A percentile compares a stretch with the other conserved stretches of the same genome.
These are phyloP conservation scores for Ptychoptera albimana DNA, from an alignment of 2,888 invertebrate genomes.

Conservation along the genomic window DNA sequence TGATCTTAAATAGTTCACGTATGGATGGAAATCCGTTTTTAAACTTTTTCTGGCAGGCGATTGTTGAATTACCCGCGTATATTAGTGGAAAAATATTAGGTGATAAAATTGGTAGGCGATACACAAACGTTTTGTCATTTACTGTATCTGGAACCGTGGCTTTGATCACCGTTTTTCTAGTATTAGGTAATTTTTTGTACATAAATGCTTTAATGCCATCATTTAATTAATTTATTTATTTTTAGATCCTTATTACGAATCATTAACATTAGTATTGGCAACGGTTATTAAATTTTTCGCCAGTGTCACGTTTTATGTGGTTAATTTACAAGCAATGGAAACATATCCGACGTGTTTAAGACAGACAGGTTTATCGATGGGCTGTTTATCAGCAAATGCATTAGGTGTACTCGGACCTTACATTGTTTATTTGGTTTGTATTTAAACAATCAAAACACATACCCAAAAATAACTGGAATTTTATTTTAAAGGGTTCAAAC, in stretches of 20 bases:
- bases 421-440: constrained; percentile 38
- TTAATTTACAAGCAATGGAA: constrained; percentile 45
- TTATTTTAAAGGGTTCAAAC: constrained; percentile 23
- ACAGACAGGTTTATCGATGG: constrained; percentile 45
- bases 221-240: background rate
- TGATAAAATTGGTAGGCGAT: too few relatives aligned
- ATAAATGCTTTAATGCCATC: background rate
- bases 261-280: constrained; percentile 8
- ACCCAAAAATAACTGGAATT: constrained; percentile 1
- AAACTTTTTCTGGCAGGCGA: constrained; percentile 44
- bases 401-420: constrained; percentile 42
- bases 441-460: background rate
- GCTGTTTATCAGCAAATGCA: constrained; percentile 37
- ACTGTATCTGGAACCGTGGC: constrained; percentile 26
- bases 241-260: too few relatives aligned
- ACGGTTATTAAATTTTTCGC: constrained; percentile 35
- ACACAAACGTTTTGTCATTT: constrained; percentile 20
- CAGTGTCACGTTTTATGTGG: constrained; percentile 39
- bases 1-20: constrained; percentile 36
- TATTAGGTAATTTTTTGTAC: constrained; percentile 21
- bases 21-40: constrained; percentile 46
- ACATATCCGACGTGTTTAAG: constrained; percentile 49
- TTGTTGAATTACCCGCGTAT: constrained; percentile 47
- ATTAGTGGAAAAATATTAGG: constrained; percentile 18
- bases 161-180: constrained; percentile 27